Percentiles rank a stretch among this genome's conserved stretches.
These are phyloP conservation scores for Lutraria lutraria DNA, from an alignment of 2,888 invertebrate species.

Conservation along the genomic window DNA sequence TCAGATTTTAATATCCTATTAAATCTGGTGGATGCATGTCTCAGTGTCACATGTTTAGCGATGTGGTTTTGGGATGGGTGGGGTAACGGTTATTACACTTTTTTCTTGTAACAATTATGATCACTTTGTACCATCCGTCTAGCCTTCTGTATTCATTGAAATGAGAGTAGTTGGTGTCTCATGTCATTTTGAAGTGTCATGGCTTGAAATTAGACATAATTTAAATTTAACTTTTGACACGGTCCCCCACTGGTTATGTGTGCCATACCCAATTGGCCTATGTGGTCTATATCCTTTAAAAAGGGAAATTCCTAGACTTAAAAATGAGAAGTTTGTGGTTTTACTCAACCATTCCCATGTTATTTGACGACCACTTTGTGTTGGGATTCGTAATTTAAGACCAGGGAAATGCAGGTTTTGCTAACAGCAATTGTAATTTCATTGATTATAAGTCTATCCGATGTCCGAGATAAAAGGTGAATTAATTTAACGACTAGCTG, in stretches of 20 bases:
- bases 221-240: slow-evolving; percentile 3
- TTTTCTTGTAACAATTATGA: not conserved
- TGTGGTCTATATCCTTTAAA: not conserved
- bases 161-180: not conserved
- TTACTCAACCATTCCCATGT: not conserved
- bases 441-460: not conserved
- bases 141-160: not conserved
- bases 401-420: not conserved
- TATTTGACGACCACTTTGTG: not conserved
- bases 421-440: not conserved
- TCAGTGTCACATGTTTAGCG: too few relatives aligned
- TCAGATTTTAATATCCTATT: too few relatives aligned
- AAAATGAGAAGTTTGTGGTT: slow-evolving; percentile 7
- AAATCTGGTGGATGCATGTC: too few relatives aligned
- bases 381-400: not conserved
- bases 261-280: not conserved
- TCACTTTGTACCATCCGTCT: not conserved
- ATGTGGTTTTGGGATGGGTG: not conserved
- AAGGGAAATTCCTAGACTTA: not conserved
- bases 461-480: slow-evolving; percentile 3
- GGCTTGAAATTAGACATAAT: not conserved
- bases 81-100: not conserved
- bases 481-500: not conserved
- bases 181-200: not conserved
- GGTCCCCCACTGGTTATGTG: not conserved